Base-by-base conservation (phyloP, 2,113 vertebrate genomes). In the Trematocara unimaculatum region DNA sequence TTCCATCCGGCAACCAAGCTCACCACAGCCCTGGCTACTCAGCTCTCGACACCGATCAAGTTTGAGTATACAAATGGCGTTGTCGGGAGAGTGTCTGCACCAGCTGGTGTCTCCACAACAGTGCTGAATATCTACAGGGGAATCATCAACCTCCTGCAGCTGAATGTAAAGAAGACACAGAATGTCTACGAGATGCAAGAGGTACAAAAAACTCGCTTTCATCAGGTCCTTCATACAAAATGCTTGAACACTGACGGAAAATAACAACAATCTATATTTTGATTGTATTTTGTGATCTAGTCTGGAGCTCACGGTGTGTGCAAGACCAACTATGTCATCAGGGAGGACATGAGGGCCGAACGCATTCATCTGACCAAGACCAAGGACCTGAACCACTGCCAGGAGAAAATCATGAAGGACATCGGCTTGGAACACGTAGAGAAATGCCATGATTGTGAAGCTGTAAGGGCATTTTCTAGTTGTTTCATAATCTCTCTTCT, bases 281-380 rank as follows among this genome's bases (percentile, higher is more conserved):
- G 14, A 26, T 38, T 67, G 4, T 51, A 77, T 78, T 83, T 11
- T 86, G 15, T 83, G 51, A 51, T 82, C 17, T 78, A 98, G 98
- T 87, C 93, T 93, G 97, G 97, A 70, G 84, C 91, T 83, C 97
- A 96, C 49, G 98, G 98, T 55, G 92, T 97, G 67, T 99, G 98
- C 93, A 96, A 96, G 33, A 97, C 97, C 3, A 94, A 95, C 55
- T 98, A 97, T 1, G 13, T 96, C 67, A 94, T 97, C 90, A 96
- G 90, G 91, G 97, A 98, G 74, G 95, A 97, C 26, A 54, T 4
- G 40, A 96, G 95, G 91, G 94, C 92, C 2, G 60, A 91, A 0
- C 77, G 92, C 15, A 53, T 95, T 58, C n/a, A 80, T 42, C 23
- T 97, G 40, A 97, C 91, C 51, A 98, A 97, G 91, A 96, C 96